phyloP scores from a whole-genome alignment of 2,113 vertebrate species.

The Phaethornis superciliosus region DNA sequence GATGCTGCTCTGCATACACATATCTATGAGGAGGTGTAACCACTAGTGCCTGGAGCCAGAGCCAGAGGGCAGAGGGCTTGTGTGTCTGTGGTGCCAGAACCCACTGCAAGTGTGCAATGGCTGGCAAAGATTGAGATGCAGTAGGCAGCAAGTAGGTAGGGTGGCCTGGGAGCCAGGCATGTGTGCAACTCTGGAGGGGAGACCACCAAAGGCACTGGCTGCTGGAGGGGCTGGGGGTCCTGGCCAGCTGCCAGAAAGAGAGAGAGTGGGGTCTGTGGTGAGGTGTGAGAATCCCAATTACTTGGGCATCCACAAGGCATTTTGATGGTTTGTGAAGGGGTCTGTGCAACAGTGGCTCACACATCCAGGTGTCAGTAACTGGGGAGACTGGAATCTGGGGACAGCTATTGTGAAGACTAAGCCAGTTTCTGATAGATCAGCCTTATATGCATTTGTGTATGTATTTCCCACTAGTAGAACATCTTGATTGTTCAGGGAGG shows the following conservation, averaged over 20 bases:
- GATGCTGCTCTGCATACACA: fast-evolving
- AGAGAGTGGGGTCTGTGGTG: not conserved
- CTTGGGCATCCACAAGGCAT: fast-evolving
- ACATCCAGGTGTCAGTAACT: fast-evolving
- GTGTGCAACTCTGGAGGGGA: not conserved
- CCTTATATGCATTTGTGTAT: fast-evolving
- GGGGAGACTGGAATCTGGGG: not conserved
- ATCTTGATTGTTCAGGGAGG: not conserved
- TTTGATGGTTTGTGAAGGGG: not conserved
- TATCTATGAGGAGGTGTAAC: not conserved
- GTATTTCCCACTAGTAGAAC: not conserved
- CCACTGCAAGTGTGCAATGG: fast-evolving
- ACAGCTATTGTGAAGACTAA: not conserved
- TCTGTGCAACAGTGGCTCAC: not conserved
- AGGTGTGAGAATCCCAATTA: not conserved
- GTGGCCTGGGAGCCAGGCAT: no score
- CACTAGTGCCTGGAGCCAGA: fast-evolving
- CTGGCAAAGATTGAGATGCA: not conserved
- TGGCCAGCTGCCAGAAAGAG: not conserved
- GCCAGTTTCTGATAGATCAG: not conserved
- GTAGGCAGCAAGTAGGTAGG: not conserved
- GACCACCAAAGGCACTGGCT: not conserved
- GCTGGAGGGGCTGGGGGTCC: not conserved
- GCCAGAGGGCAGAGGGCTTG: fast-evolving
- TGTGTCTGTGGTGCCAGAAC: not conserved